A percentile compares a stretch with the other conserved stretches of the same genome.
These are phyloP conservation scores for Champsocephalus esox DNA, from an alignment of 2,797 vertebrate species.

Conservation along the genomic window DNA sequence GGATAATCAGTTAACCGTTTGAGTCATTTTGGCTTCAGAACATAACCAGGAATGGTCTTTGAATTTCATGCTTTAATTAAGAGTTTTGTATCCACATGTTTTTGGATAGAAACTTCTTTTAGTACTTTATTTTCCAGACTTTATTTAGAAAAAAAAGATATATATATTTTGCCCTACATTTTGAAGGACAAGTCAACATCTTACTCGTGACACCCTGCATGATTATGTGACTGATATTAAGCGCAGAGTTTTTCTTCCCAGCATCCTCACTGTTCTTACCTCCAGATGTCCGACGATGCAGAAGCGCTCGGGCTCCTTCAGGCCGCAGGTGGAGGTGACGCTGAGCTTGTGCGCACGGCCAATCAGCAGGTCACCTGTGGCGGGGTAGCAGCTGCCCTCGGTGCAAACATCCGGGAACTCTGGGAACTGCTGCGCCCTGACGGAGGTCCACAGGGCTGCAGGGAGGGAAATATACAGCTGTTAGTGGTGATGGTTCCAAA, in stretches of 20 bases:
- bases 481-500: neutral
- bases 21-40: neutral
- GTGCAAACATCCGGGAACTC: conserved; percentile 91
- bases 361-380: conserved; percentile 95
- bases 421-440: conserved; percentile 82
- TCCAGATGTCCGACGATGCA: conserved; percentile 95
- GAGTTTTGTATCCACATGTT: neutral
- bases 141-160: neutral
- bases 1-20: neutral
- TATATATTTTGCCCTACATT: neutral
- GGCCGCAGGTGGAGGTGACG: conserved; percentile 92
- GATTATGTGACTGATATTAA: too few species aligned
- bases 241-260: neutral
- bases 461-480: neutral
- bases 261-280: conserved; percentile 76
- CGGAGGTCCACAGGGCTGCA: conserved; percentile 77
- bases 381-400: conserved; percentile 96
- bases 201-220: neutral
- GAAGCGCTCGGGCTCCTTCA: conserved; percentile 86
- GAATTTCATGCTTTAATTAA: neutral
- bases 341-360: conserved; percentile 89
- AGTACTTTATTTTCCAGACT: neutral
- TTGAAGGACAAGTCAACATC: neutral
- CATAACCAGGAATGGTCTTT: neutral
- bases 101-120: neutral